phyloP scores from a whole-genome alignment of 2,113 vertebrate species.

The Eleginops maclovinus region DNA sequence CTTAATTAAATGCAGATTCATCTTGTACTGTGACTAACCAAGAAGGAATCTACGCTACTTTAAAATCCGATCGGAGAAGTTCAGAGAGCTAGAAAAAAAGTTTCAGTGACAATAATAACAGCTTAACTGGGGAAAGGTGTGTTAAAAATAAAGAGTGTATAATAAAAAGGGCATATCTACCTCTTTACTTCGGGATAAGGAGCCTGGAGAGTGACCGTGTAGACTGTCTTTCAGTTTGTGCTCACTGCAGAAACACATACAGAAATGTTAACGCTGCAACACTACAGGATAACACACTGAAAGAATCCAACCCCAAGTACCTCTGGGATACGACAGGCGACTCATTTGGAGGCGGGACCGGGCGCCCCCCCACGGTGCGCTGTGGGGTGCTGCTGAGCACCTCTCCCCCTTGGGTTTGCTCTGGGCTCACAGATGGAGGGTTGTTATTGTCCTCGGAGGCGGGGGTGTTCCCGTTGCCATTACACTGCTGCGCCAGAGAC shows the following conservation, averaged over 20 bases:
- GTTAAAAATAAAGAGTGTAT: neutral
- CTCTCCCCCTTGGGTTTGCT: conserved; percentile 80
- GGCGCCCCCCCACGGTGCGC: conserved; percentile 78
- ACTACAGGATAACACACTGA: too few species aligned
- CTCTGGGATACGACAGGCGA: conserved; percentile 87
- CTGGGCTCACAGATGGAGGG: conserved; percentile 71
- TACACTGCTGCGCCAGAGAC: conserved; percentile 89
- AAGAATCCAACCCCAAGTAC: conserved; percentile 73
- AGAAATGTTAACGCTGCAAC: neutral
- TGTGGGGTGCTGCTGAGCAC: conserved; percentile 90
- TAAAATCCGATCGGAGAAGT: neutral
- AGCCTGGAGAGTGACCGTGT: conserved; percentile 63
- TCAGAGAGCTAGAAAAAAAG: neutral
- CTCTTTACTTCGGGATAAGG: conserved; percentile 70
- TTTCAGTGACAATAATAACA: neutral
- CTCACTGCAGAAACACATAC: conserved; percentile 54
- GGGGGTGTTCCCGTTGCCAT: conserved; percentile 76
- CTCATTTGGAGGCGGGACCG: conserved; percentile 84
- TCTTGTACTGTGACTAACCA: conserved; percentile 1
- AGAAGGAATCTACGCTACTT: neutral
- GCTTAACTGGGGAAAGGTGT: neutral
- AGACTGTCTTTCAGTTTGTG: conserved; percentile 56
- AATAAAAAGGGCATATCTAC: conserved; percentile 37
- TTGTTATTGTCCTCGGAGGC: conserved; percentile 74
- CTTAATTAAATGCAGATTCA: conserved; percentile 16